phyloP scores from a whole-genome alignment of 2,888 invertebrate species.

The Cataglyphis livida region DNA sequence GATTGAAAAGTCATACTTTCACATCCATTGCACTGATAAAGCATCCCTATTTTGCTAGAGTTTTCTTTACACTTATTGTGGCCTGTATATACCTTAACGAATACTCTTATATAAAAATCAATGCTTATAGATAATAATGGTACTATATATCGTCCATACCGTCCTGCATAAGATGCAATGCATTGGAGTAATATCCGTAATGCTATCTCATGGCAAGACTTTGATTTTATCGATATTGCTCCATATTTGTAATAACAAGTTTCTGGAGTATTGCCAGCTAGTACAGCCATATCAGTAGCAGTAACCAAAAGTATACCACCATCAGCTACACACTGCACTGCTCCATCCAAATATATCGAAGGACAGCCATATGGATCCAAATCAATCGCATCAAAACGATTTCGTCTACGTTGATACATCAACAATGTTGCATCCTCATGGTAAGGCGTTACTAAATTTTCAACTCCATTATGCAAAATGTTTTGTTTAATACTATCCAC shows the following conservation, averaged over 20 bases:
- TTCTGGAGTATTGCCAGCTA: conserved; percentile 98
- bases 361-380: conserved; percentile 99
- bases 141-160: conserved; percentile 96
- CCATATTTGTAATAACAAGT: conserved; percentile 98
- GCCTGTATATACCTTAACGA: conserved; percentile 94
- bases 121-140: conserved; percentile 96
- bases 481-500: conserved; percentile 95
- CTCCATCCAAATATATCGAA: conserved; percentile 95
- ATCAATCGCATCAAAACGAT: conserved; percentile 95
- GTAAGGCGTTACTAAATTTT: conserved; percentile 90
- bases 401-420: conserved; percentile 92
- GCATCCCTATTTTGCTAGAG: conserved; percentile 94
- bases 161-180: conserved; percentile 96
- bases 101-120: conserved; percentile 98
- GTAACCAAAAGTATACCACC: conserved; percentile 97
- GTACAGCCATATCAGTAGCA: conserved; percentile 98
- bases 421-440: conserved; percentile 96
- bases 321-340: conserved; percentile 92
- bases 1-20: conserved; percentile 92
- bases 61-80: conserved; percentile 94
- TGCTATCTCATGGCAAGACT: conserved; percentile 98
- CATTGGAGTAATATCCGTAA: conserved; percentile 96
- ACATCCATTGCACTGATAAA: conserved; percentile 97
- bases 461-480: conserved; percentile 91
- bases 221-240: conserved; percentile 93